Conservation (phyloP, 2,113 vertebrate species). For the Nasalis larvatus region DNA sequence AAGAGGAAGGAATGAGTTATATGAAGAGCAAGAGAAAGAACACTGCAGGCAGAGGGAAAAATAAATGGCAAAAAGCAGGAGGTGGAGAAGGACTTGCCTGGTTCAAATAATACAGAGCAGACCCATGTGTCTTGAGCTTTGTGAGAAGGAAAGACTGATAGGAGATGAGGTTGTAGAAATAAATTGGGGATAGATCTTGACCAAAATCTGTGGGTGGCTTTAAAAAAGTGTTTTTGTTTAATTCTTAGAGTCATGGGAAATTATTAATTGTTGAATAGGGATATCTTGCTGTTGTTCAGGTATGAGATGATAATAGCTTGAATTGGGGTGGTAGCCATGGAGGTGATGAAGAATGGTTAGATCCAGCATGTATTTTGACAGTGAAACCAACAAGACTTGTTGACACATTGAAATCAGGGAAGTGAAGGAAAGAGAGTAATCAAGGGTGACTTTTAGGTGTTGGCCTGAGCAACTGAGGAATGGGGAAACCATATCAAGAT, state of each 20-base stretch:
- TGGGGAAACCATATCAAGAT: neutral
- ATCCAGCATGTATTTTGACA: neutral
- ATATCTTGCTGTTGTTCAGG: neutral
- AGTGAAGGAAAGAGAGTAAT: neutral
- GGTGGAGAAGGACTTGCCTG: neutral
- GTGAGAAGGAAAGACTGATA: neutral
- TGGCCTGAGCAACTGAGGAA: neutral
- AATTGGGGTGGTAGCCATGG: neutral
- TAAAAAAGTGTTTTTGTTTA: slow-evolving; percentile 5
- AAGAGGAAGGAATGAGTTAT: neutral
- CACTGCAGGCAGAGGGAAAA: neutral
- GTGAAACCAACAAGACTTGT: neutral
- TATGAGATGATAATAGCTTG: neutral
- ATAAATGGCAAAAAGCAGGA: neutral
- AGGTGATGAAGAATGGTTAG: neutral
- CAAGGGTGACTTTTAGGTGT: neutral
- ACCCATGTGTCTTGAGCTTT: neutral
- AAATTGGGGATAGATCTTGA: neutral
- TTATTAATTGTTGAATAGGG: neutral
- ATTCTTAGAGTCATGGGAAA: neutral
- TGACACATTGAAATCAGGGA: neutral
- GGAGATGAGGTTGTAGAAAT: neutral
- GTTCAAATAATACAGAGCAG: neutral
- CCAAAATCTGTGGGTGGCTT: neutral
- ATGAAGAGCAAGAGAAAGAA: neutral